phyloP scores from a whole-genome alignment of 2,797 vertebrate genomes.

The Eutrigla gurnardus region DNA sequence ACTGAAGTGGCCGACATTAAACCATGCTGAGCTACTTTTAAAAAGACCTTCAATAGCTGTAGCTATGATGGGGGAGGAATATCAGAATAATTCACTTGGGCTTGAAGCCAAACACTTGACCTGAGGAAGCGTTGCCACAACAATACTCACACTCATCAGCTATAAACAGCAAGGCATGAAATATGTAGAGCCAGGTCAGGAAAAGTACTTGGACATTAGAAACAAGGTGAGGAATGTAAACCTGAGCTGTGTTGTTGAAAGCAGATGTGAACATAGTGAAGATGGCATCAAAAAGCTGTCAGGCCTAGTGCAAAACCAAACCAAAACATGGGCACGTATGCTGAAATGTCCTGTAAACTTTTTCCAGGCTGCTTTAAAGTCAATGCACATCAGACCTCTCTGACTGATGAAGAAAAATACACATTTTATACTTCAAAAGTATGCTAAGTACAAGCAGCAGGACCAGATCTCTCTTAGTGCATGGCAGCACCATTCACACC shows the following conservation, averaged over 20 bases:
- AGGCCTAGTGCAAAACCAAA: constrained; percentile 8
- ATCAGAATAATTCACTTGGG: constrained; percentile 70
- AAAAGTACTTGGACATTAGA: constrained; percentile 64
- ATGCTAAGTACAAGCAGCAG: neutral
- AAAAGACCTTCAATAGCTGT: constrained; percentile 39
- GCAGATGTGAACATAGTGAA: constrained; percentile 46
- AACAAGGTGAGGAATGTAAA: constrained; percentile 73
- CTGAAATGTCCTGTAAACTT: constrained; percentile 18
- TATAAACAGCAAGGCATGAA: constrained; percentile 71
- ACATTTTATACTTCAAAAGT: constrained; percentile 17
- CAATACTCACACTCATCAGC: constrained; percentile 70
- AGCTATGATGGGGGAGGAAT: constrained; percentile 48
- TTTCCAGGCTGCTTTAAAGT: constrained; percentile 12
- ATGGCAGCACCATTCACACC: neutral
- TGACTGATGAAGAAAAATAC: constrained; percentile 16
- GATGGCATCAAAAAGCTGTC: constrained; percentile 26
- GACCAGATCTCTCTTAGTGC: constrained; percentile 1
- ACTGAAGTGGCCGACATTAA: constrained; percentile 25
- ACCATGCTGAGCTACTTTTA: constrained; percentile 36
- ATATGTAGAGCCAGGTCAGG: constrained; percentile 69
- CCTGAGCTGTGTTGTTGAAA: constrained; percentile 53
- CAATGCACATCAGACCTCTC: constrained; percentile 12
- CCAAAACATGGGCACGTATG: neutral
- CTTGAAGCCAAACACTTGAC: constrained; percentile 62
- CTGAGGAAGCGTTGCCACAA: constrained; percentile 71